These are phyloP conservation scores for pig (Sus scrofa) DNA, from an alignment of 2,113 vertebrate species.

Conservation along the genomic window T2T-Sscrofa CM000823.6:53876501-53877000, in stretches of 20 bases:
- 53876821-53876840: neutral
- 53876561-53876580: neutral
- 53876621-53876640: neutral
- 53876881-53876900: slow-evolving; percentile 1
- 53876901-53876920: neutral
- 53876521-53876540: neutral
- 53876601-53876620: neutral
- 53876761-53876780: neutral
- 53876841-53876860: neutral
- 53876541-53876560: neutral
- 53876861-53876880: neutral
- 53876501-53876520: neutral
- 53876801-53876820: neutral
- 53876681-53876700: neutral
- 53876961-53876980: neutral
- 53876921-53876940: neutral
- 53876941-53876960: slow-evolving; percentile 1
- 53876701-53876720: neutral
- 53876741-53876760: neutral
- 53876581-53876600: neutral
- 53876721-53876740: neutral
- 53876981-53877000: neutral
- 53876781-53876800: neutral
- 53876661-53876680: neutral
- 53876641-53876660: neutral